Conservation (phyloP, 2,113 vertebrate genomes). For the Marmota flaviventris region DNA sequence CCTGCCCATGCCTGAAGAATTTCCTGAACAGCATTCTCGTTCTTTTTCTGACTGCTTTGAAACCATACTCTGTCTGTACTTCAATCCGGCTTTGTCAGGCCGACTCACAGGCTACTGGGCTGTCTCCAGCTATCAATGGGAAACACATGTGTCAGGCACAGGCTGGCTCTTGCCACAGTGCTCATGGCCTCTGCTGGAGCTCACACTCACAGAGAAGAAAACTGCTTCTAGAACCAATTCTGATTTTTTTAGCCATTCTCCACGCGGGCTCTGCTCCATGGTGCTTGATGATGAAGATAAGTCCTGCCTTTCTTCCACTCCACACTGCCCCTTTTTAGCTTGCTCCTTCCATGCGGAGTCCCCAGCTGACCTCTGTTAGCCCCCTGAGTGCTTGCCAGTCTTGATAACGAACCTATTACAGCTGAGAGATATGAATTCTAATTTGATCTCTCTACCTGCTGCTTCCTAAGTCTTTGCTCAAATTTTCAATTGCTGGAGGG, state of each 20-base stretch:
- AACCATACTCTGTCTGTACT: conserved; percentile 88
- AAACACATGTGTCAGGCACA: conserved; percentile 92
- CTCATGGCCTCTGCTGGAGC: conserved; percentile 58
- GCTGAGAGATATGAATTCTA: conserved; percentile 57
- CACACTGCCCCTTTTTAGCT: neutral
- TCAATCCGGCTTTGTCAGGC: conserved; percentile 89
- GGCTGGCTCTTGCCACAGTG: conserved; percentile 54
- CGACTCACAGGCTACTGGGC: conserved; percentile 89
- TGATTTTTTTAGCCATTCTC: conserved; percentile 2
- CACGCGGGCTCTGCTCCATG: neutral
- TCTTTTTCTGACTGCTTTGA: conserved; percentile 89
- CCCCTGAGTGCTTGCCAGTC: neutral
- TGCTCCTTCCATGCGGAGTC: accelerated
- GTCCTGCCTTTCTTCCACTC: neutral
- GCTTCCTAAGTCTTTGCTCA: conserved; percentile 72
- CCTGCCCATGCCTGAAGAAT: conserved; percentile 94
- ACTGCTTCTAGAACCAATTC: conserved; percentile 25
- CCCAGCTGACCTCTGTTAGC: neutral
- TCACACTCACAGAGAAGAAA: conserved; percentile 32
- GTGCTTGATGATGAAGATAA: neutral
- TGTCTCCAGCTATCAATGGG: conserved; percentile 91
- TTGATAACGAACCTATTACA: conserved; percentile 29
- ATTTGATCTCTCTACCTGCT: conserved; percentile 76
- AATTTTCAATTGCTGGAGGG: conserved; percentile 75
- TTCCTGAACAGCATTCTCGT: conserved; percentile 92